Base-by-base conservation (phyloP, 2,797 vertebrate species). In the Tapera naevia region DNA sequence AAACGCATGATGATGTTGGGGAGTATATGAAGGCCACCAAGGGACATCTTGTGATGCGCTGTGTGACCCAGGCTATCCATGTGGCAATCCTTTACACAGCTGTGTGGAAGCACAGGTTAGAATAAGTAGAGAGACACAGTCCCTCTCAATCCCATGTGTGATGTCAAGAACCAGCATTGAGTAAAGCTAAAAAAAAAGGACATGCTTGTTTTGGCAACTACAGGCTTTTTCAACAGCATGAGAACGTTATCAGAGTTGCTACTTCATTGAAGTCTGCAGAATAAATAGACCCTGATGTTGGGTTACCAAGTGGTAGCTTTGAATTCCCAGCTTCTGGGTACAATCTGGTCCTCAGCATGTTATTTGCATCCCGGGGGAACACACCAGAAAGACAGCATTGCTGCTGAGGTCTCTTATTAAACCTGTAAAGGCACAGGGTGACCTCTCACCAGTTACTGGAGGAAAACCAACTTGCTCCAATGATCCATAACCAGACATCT, bases 111-210 rank as follows among this genome's bases (percentile, higher is more conserved):
- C 60, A 70, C 51, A 70, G 56, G 74, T 78, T 60, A 71, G 48
- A 53, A 73, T 10, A 48, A 78, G 61, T 62, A 85, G 64, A 78
- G 76, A 48, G 43, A 33, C 25, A 27, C 4, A 28, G 45, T 16
- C 33, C 30, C 6, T 60, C 50, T 69, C 37, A 46, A 19, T 11
- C 25, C 53, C 71, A 57, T 0, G 4, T 1, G 5, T 32, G 48
- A 75, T 0, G 0, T 66, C 54, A 39, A 62, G 25, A 14, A 51
- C 45, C 37, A 65, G 17, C 0, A 0, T 2, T 27, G 79, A 43
- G 32, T 28, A 24, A 48, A 46, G 30, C 53, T 65, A 48, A 43
- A 45, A 17, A 72, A 13, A 32, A 41, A n/a, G n/a, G 30, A 3
- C 43, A 35, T 0, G 5, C 3, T 76, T 82, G 13, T 37, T 65